Conservation (phyloP, 2,888 invertebrate genomes). For the Heliconius hortense region DNA sequence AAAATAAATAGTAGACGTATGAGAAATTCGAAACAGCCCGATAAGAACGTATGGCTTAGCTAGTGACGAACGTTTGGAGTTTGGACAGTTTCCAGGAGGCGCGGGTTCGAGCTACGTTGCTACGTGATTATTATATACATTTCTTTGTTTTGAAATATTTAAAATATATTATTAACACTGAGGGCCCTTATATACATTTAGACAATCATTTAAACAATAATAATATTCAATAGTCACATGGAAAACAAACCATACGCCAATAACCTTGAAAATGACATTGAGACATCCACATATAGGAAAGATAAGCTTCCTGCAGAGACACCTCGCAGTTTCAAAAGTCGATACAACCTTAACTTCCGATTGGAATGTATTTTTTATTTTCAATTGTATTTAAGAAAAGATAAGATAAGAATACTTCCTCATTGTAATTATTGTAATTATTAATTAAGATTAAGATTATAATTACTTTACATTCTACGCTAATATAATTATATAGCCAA, state of each 20-base stretch:
- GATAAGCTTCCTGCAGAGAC: conserved; percentile 13
- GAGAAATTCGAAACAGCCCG: no score
- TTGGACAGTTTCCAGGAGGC: no score
- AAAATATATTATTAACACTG: no score
- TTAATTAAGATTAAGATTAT: neutral
- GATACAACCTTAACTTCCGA: neutral
- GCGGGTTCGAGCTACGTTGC: no score
- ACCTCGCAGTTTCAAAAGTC: conserved; percentile 2
- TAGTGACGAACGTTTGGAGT: no score
- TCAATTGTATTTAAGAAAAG: neutral
- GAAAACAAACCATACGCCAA: neutral
- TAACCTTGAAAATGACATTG: conserved; percentile 13
- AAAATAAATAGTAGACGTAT: no score
- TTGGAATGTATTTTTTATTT: neutral
- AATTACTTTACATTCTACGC: neutral
- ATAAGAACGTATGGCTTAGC: no score
- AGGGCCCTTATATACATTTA: neutral
- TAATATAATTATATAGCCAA: neutral
- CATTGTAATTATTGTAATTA: neutral
- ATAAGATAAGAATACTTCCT: neutral
- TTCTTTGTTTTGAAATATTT: neutral
- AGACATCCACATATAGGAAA: conserved; percentile 18
- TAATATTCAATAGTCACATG: neutral
- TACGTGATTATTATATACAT: neutral
- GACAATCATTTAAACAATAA: neutral